Evolutionary conservation across 2,888 invertebrate species (phyloP), one percentile per base, ranked within the genome.

Genomic region (Hypselothyrea guttata): DNA sequence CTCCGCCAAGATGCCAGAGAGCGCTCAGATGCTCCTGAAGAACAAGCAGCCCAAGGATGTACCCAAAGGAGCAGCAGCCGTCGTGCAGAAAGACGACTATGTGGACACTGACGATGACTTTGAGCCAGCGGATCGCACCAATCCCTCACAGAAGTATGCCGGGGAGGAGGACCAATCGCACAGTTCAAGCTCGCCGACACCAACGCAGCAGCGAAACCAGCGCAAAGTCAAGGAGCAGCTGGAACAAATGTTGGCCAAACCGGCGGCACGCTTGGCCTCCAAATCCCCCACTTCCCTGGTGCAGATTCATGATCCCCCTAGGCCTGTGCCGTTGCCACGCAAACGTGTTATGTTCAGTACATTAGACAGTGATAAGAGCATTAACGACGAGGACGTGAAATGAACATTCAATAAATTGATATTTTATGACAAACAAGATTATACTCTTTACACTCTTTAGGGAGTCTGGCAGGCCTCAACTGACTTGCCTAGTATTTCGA

Each of bases 311-410:
- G 31, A 22, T 4, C 2, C 40, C 16, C 11, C 51, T 8, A 73
- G 65, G 22, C 89, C 89, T 0, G 68, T 89, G 1, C 89, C 90
- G 0, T 22, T 88, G 41, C 89, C 90, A 7, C 85, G 90, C 4
- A 90, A 89, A 49, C 85, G 85, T 4, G 90, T 90, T 3, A 87
- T 89, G 86, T 89, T 89, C 41, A 82, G 78, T 42, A 75, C 69
- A 4, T 8, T 58, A 2, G 44, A 18, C 12, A 64, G 60, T 31
- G 67, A 54, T 0, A 69, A 60, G 42, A 66, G 51, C 11, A 31
- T 42, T 0, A 46, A 68, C 22, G 58, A 72, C 1, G 62, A 60
- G 7, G 61, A 72, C 5, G 44, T 55, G 11, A 47, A 59, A 22
- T 45, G 47, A 60, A 38, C 59, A 46, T 44, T 9, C 18, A 30